Conservation (phyloP, 2,888 invertebrate species). For the Troides helena region DNA sequence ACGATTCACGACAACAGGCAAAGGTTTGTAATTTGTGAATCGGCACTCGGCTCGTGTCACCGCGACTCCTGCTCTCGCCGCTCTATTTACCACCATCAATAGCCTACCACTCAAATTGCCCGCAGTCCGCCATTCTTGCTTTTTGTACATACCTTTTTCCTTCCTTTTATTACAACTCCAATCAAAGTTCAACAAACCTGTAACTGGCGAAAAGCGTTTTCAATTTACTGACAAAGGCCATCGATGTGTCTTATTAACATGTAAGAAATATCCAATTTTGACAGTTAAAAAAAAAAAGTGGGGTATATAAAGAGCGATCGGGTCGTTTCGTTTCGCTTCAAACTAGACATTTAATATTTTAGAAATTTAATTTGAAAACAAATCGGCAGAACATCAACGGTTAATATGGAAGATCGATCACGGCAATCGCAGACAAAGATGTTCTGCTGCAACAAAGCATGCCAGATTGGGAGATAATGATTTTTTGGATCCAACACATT, state of each 20-base stretch:
- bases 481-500: constrained; percentile 65
- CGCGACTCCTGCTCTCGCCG: constrained; percentile 52
- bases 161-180: constrained; percentile 56
- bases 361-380: constrained; percentile 64
- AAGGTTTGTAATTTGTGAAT: constrained; percentile 50
- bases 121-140: constrained; percentile 56
- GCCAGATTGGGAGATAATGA: constrained; percentile 65
- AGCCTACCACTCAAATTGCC: constrained; percentile 61
- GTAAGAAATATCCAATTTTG: constrained; percentile 34
- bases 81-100: constrained; percentile 65
- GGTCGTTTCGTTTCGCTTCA: constrained; percentile 53
- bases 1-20: constrained; percentile 24
- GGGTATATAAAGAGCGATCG: constrained; percentile 49
- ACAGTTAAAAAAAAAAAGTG: constrained; percentile 27
- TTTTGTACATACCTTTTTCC: constrained; percentile 54
- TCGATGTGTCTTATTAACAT: constrained; percentile 34
- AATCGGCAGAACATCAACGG: constrained; percentile 54
- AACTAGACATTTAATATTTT: constrained; percentile 48
- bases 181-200: constrained; percentile 55
- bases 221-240: constrained; percentile 44
- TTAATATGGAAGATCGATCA: constrained; percentile 50
- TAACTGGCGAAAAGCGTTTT: constrained; percentile 41
- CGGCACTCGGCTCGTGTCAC: constrained; percentile 64
- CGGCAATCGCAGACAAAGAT: constrained; percentile 73
- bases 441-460: constrained; percentile 73